These are phyloP conservation scores for Caenorhabditis macrosperma DNA, from an alignment of 2,888 invertebrate genomes.

Conservation along the genomic window DNA sequence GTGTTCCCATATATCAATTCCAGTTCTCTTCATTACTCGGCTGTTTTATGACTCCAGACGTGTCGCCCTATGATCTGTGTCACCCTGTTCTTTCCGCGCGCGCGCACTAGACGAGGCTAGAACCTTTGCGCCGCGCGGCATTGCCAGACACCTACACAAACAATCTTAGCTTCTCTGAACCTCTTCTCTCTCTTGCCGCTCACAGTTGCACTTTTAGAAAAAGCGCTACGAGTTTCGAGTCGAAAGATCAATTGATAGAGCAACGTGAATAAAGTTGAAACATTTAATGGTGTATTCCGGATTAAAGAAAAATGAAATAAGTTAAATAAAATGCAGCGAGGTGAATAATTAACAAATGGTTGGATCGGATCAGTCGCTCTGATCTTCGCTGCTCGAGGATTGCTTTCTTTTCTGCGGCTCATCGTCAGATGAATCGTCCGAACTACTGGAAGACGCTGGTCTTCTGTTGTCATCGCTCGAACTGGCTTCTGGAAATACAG, in stretches of 20 bases:
- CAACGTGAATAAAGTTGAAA: too few species aligned
- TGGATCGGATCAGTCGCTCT: constrained; percentile 44
- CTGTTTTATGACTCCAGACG: constrained; percentile 22
- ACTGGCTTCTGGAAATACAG: constrained; percentile 4
- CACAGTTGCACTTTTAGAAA: constrained; percentile 41
- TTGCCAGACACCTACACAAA: constrained; percentile 52
- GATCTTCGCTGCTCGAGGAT: constrained; percentile 29
- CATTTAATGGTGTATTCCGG: too few species aligned
- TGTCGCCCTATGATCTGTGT: constrained; percentile 49
- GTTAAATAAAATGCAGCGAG: background rate
- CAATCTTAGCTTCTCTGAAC: constrained; percentile 11
- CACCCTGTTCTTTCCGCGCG: constrained; percentile 15
- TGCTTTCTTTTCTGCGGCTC: constrained; percentile 13
- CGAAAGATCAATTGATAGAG: background rate
- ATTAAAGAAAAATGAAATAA: too few species aligned
- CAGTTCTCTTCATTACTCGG: background rate
- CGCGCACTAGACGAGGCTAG: constrained; percentile 17
- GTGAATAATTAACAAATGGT: background rate
- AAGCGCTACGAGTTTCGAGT: too few species aligned
- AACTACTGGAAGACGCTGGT: background rate
- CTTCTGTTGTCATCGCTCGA: constrained; percentile 12
- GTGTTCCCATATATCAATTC: too few species aligned
- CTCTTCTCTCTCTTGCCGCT: background rate
- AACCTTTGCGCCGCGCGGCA: constrained; percentile 33
- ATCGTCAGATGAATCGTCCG: constrained; percentile 18